These are phyloP conservation scores for Alauda arvensis DNA, from an alignment of 2,797 vertebrate species.

Conservation along the genomic window DNA sequence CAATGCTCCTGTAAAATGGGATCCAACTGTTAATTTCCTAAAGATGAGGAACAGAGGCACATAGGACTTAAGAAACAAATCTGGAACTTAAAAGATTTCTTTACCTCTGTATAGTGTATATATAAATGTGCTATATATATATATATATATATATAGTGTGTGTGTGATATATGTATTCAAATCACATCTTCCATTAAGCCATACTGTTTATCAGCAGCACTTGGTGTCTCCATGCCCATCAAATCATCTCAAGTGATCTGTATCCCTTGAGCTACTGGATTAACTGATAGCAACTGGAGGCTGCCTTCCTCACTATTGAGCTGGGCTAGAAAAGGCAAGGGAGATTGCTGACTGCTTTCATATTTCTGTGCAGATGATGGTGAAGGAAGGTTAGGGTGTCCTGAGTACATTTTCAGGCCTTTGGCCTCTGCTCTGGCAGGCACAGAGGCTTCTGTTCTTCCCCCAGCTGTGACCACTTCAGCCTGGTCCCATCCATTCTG, in stretches of 20 bases:
- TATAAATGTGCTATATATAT: accelerated
- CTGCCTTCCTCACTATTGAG: background rate
- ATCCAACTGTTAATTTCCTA: background rate
- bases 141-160: background rate
- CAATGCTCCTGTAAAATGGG: background rate
- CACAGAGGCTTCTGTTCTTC: background rate
- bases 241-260: background rate
- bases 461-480: background rate
- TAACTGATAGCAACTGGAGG: background rate
- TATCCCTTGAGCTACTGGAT: background rate
- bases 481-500: background rate
- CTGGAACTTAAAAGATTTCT: background rate
- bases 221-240: background rate
- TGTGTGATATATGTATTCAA: background rate
- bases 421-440: background rate
- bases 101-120: background rate
- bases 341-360: background rate
- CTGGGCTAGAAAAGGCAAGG: background rate
- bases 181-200: background rate
- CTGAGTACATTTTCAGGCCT: background rate
- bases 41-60: background rate
- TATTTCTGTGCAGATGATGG: background rate
- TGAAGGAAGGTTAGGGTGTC: background rate
- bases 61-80: background rate
- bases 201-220: background rate